phyloP scores from a whole-genome alignment of 2,797 vertebrate genomes.

The Notoglanidium macrostoma region DNA sequence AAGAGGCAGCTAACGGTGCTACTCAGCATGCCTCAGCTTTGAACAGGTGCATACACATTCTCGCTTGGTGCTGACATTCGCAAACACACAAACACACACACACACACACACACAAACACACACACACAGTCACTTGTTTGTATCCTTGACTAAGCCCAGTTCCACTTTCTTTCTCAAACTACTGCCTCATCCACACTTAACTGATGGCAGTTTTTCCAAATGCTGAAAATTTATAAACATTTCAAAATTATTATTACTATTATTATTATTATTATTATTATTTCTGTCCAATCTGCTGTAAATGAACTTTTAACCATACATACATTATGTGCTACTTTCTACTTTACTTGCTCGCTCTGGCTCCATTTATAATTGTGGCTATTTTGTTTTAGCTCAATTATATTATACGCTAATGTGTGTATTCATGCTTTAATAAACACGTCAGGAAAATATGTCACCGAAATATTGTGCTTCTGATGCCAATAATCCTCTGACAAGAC shows the following conservation, averaged over 20 bases:
- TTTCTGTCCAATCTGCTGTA: neutral
- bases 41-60: slow-evolving; percentile 40
- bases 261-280: neutral
- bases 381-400: neutral
- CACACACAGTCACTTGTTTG: neutral
- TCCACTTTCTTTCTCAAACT: neutral
- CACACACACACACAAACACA: neutral
- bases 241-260: neutral
- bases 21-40: slow-evolving; percentile 48
- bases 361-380: neutral
- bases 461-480: neutral
- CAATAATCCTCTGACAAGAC: neutral
- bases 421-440: neutral
- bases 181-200: neutral
- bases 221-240: neutral
- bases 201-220: neutral
- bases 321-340: neutral
- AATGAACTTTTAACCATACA: neutral
- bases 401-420: neutral
- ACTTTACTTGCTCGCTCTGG: neutral
- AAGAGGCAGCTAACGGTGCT: slow-evolving; percentile 52
- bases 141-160: neutral
- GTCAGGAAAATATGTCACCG: neutral
- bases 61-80: neutral
- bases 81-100: slow-evolving; percentile 8